Evolutionary conservation across 2,888 invertebrate genomes (phyloP).

Genomic region (Lasioglossum pauxillum): DNA sequence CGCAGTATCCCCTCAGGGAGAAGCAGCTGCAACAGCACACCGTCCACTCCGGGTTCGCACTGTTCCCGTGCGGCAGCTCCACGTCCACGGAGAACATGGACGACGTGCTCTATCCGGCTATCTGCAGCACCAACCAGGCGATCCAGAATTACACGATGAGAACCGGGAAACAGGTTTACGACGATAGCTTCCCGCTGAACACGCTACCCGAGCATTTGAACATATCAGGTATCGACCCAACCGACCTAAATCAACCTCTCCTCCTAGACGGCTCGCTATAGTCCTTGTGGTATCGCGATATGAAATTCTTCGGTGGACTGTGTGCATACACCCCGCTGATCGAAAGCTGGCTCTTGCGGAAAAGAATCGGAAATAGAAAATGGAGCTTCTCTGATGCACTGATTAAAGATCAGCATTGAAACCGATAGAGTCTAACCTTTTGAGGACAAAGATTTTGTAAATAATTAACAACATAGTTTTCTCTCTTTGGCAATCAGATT

Average conservation of each 20-base stretch:
- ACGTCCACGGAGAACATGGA: conserved; percentile 93
- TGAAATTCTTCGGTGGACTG: neutral
- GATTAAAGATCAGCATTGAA: neutral
- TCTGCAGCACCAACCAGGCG: conserved; percentile 94
- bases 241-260: conserved; percentile 5
- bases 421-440: neutral
- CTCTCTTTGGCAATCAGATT: neutral
- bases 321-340: neutral
- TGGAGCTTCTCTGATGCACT: neutral
- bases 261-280: conserved; percentile 26
- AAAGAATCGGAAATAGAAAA: neutral
- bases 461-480: neutral
- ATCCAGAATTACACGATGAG: conserved; percentile 93
- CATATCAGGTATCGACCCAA: conserved; percentile 72
- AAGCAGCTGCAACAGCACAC: conserved; percentile 85
- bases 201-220: conserved; percentile 84
- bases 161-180: conserved; percentile 91
- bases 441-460: neutral
- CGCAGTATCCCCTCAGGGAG: conserved; percentile 88
- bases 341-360: neutral
- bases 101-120: conserved; percentile 93
- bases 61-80: conserved; percentile 93
- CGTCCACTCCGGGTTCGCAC: conserved; percentile 89
- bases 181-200: conserved; percentile 87
- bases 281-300: neutral